Conservation (phyloP, 2,888 invertebrate species). For the Anoplius nigerrimus region DNA sequence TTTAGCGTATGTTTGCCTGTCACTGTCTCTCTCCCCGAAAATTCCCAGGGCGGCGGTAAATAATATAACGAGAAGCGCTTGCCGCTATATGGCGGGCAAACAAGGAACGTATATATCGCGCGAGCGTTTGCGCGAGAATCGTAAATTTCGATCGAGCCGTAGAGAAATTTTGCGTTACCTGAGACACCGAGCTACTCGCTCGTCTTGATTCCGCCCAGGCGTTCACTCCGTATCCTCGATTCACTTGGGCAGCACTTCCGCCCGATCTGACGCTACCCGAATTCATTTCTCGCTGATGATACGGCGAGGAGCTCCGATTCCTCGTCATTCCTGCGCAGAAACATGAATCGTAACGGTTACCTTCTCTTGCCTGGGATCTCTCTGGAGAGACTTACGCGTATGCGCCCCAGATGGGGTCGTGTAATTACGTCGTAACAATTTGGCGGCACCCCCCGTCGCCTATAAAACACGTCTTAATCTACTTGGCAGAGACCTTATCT, state of each 20-base stretch:
- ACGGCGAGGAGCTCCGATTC: constrained; percentile 80
- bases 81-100: too few species aligned
- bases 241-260: constrained; percentile 74
- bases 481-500: too few species aligned
- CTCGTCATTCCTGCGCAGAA: constrained; percentile 53
- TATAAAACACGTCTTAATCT: too few species aligned
- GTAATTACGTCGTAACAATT: too few species aligned
- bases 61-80: too few species aligned
- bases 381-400: background rate
- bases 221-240: constrained; percentile 75
- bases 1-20: background rate
- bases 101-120: too few species aligned
- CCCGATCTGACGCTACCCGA: constrained; percentile 75
- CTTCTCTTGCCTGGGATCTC: background rate
- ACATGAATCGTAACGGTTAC: background rate
- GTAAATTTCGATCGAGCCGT: background rate
- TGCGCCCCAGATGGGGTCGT: too few species aligned
- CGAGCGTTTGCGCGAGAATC: too few species aligned
- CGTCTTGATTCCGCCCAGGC: constrained; percentile 80
- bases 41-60: background rate
- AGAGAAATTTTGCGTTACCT: constrained; percentile 75
- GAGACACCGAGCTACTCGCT: constrained; percentile 85
- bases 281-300: constrained; percentile 77
- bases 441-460: too few species aligned
- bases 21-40: background rate